These are phyloP conservation scores for Amphipyra berbera DNA, from an alignment of 2,888 invertebrate species.

Conservation along the genomic window DNA sequence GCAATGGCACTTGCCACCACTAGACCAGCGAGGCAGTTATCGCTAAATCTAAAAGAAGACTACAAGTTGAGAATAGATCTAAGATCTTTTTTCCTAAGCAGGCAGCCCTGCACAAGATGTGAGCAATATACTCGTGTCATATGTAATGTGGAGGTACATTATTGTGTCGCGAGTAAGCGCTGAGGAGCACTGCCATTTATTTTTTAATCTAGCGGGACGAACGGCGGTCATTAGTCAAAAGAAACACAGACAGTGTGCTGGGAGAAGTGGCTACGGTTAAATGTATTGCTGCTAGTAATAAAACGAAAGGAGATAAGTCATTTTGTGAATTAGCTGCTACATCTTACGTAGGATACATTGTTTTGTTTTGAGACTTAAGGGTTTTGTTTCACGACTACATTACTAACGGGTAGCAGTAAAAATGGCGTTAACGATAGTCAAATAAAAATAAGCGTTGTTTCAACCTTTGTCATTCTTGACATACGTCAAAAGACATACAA, in stretches of 20 bases:
- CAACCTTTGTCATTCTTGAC: no score
- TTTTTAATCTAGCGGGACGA: conserved; percentile 50
- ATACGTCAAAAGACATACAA: no score
- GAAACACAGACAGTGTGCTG: conserved; percentile 28
- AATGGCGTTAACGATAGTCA: no score
- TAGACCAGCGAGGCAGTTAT: no score
- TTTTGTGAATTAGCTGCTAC: background rate
- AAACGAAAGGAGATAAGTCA: background rate
- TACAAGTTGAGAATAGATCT: background rate
- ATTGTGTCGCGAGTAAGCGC: conserved; percentile 47
- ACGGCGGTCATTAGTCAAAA: conserved; percentile 41
- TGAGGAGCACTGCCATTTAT: conserved; percentile 32
- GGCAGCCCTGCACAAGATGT: conserved; percentile 44
- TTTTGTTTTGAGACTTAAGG: no score
- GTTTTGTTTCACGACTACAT: no score
- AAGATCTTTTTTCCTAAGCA: background rate
- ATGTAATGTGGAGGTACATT: conserved; percentile 51
- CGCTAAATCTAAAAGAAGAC: no score
- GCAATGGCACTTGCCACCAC: no score
- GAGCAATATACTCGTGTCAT: conserved; percentile 50
- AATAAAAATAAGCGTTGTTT: no score
- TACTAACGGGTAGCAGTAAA: no score
- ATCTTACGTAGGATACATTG: background rate
- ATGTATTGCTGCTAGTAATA: conserved; percentile 10
- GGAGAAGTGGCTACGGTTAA: conserved; percentile 16